A percentile compares a stretch with the other conserved stretches of the same genome.
phyloP scores from a whole-genome alignment of 2,888 invertebrate genomes.

The Auanema freiburgensis region DNA sequence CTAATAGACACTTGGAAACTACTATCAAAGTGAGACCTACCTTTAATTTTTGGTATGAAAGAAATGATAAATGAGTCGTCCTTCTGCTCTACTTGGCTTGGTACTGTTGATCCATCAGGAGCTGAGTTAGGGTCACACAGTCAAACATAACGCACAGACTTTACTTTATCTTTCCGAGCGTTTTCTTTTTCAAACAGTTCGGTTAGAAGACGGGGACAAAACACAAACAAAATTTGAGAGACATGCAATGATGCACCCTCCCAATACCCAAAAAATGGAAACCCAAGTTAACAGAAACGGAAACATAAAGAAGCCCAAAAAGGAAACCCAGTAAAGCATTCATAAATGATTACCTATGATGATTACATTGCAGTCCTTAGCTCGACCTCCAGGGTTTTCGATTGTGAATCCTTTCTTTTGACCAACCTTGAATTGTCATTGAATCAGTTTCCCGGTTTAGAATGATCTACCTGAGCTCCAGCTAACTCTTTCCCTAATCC shows the following conservation, averaged over 20 bases:
- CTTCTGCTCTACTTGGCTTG: constrained; percentile 47
- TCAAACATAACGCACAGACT: constrained; percentile 23
- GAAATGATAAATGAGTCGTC: constrained; percentile 20
- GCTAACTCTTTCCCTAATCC: constrained; percentile 34
- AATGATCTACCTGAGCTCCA: constrained; percentile 28
- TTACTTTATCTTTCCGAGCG: constrained; percentile 12
- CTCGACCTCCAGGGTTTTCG: constrained; percentile 47
- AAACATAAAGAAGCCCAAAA: constrained; percentile 9
- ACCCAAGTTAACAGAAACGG: constrained; percentile 1
- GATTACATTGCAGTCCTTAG: constrained; percentile 61
- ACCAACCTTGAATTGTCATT: constrained; percentile 38
- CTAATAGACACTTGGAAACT: constrained; percentile 23
- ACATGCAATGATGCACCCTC: constrained; percentile 15
- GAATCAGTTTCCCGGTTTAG: neutral
- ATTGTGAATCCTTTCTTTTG: constrained; percentile 61
- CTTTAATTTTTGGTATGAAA: constrained; percentile 39
- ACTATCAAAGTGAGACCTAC: constrained; percentile 21
- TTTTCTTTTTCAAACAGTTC: neutral
- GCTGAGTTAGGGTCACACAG: constrained; percentile 45
- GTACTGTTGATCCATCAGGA: constrained; percentile 48
- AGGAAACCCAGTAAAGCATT: neutral
- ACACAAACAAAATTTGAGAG: constrained; percentile 16
- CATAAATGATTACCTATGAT: constrained; percentile 52
- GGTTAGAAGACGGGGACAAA: constrained; percentile 11
- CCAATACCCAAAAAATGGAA: constrained; percentile 1